Base-by-base conservation (phyloP, 2,113 vertebrate species). In the Stercorarius parasiticus region DNA sequence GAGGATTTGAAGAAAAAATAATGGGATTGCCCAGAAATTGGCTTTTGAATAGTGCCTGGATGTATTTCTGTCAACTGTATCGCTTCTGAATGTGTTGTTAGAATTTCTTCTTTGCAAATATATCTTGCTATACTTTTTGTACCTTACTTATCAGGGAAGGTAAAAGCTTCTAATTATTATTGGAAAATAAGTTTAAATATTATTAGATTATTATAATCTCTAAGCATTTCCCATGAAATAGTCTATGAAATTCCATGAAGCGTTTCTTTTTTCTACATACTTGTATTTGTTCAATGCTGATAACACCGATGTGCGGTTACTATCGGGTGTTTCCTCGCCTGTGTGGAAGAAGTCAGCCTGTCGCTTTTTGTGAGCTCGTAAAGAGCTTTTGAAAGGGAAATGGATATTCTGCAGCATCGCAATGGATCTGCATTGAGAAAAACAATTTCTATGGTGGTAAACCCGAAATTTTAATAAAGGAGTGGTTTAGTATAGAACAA, bases 1-100 rank as follows among this genome's bases (percentile, higher is more conserved):
- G 52, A 95, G 93, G 95, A 96, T 95, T 96, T 97, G 83, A 95
- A 94, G 85, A 30, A 78, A 89, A 92, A 94, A 70, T 92, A 92
- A 89, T 58, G 77, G 76, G 50, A 82, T 89, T 83, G 61, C 61
- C 55, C 71, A 65, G 85, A 79, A 69, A 61, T 59, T 59, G 66
- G 83, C 66, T 79, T 70, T 40, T 50, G 67, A 70, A 18, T 50
- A 18, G 20, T 65, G 61, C 36, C 45, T 22, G n/a, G 11, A 2
- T 67, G 65, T 29, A 21, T 43, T 69, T 34, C 9, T n/a, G 26
- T 65, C 32, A 86, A 50, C 40, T 0, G 2, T 30, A 16, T 49
- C 26, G 10, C 89, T 78, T 73, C 42, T 42, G 38, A 38, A 34
- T 50, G 19, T 15, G 5, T 49, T 29, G 23, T 47, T 73, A 40